phyloP scores from a whole-genome alignment of 2,797 vertebrate genomes.

The Gymnothorax reevesii region DNA sequence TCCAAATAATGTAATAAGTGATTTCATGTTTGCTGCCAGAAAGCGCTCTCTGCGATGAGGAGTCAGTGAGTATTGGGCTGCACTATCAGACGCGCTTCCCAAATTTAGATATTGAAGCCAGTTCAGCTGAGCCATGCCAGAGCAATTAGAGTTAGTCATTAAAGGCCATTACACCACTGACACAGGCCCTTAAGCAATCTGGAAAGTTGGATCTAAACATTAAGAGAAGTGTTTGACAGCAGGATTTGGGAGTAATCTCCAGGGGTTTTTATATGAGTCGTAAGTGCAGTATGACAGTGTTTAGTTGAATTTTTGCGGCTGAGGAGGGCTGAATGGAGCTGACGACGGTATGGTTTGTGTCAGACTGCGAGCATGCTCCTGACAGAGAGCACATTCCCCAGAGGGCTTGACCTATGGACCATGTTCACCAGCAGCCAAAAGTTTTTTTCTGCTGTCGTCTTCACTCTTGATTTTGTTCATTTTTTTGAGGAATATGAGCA shows the following conservation, averaged over 20 bases:
- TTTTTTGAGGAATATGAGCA: too few species aligned
- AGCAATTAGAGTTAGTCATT: neutral
- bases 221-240: neutral
- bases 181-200: neutral
- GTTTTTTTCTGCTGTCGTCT: too few species aligned
- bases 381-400: constrained; percentile 5
- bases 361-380: neutral
- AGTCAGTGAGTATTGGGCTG: neutral
- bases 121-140: neutral
- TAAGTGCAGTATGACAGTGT: neutral
- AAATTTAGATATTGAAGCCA: neutral
- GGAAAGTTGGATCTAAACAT: neutral
- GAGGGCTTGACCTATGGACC: constrained; percentile 15
- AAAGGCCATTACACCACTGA: neutral
- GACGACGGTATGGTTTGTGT: neutral
- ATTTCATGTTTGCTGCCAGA: neutral
- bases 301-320: neutral
- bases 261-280: constrained; percentile 6
- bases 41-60: neutral
- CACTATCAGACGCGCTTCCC: neutral
- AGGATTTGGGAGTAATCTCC: constrained; percentile 1
- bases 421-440: neutral
- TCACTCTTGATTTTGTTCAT: too few species aligned
- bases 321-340: neutral
- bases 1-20: neutral